Evolutionary conservation across 1,140 invertebrate species (phyloP).

Genomic region (Drosophila oshimai): DNA sequence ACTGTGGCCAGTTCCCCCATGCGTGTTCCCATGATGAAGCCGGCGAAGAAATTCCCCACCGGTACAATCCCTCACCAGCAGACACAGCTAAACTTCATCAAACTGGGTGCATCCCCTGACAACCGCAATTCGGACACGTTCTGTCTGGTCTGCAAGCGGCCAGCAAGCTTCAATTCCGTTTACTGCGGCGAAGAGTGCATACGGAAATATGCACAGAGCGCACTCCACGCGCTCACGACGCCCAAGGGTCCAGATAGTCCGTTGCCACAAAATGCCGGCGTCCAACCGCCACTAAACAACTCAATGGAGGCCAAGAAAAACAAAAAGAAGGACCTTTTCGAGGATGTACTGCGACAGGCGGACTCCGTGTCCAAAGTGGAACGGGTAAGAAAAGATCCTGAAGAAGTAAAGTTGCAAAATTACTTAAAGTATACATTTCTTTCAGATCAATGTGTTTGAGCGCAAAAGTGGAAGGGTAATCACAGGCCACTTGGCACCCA

Average conservation of each 20-base stretch:
- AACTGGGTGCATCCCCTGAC: slow-evolving; percentile 19
- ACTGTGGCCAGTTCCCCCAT: not conserved
- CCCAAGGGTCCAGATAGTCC: slow-evolving; percentile 30
- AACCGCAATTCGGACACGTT: not conserved
- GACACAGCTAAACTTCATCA: slow-evolving; percentile 56
- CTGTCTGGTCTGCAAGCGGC: slow-evolving; percentile 90
- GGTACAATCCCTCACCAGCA: slow-evolving; percentile 22
- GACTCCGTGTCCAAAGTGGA: slow-evolving; percentile 81
- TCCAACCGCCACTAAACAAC: not conserved
- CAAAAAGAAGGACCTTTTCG: slow-evolving; percentile 71
- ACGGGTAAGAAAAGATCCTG: slow-evolving; percentile 84
- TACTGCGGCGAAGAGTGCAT: slow-evolving; percentile 96
- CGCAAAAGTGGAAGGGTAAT: slow-evolving; percentile 89
- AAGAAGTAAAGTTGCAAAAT: not conserved
- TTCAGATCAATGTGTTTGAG: slow-evolving; percentile 90
- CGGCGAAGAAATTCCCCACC: slow-evolving; percentile 1
- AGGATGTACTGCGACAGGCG: slow-evolving; percentile 65
- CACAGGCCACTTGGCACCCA: slow-evolving; percentile 90
- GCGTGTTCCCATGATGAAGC: slow-evolving; percentile 9
- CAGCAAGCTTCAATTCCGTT: slow-evolving; percentile 87
- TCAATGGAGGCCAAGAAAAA: slow-evolving; percentile 64
- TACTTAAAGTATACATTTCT: not conserved
- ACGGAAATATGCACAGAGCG: slow-evolving; percentile 91
- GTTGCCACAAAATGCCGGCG: not conserved
- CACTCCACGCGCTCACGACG: slow-evolving; percentile 80